A percentile compares a stretch with the other conserved stretches of the same genome.
Evolutionary conservation across 64 coral and sea anemone species (phyloP).

Genomic region (Montipora sp.): DNA sequence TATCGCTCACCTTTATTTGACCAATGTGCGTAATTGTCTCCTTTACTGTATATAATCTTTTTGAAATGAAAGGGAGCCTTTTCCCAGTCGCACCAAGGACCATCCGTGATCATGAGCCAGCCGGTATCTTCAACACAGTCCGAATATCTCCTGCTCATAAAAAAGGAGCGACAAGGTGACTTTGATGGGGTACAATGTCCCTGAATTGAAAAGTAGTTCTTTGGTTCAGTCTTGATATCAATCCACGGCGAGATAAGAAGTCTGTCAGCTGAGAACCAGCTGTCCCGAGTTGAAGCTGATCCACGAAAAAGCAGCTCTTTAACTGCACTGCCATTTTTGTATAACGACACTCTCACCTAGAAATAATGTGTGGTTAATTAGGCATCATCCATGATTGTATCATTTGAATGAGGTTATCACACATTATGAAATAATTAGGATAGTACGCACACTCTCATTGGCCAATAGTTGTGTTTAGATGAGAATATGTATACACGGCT

Average conservation of each 20-base stretch:
- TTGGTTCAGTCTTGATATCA: background rate
- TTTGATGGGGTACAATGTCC: background rate
- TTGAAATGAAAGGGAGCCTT: background rate
- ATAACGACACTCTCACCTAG: background rate
- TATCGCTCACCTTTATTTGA: background rate
- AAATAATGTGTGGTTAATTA: background rate
- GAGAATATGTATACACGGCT: too few relatives aligned
- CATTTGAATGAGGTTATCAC: too few relatives aligned
- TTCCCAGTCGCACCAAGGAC: background rate
- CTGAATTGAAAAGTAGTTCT: background rate
- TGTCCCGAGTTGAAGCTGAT: background rate
- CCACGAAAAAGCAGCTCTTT: background rate
- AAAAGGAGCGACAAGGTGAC: background rate
- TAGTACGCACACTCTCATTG: too few relatives aligned
- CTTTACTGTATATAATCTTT: background rate
- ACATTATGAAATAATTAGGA: too few relatives aligned
- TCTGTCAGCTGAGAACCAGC: background rate
- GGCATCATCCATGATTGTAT: too few relatives aligned
- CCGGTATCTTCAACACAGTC: background rate
- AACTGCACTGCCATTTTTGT: background rate
- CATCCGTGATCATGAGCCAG: background rate
- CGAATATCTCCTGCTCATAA: background rate
- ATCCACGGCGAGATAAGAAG: background rate
- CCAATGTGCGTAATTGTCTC: background rate
- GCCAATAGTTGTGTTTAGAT: too few relatives aligned